Percentiles rank a stretch among this genome's conserved stretches.
These are phyloP conservation scores for Alloscopus bannaensis DNA, from an alignment of 2,888 invertebrate genomes.

Conservation along the genomic window DNA sequence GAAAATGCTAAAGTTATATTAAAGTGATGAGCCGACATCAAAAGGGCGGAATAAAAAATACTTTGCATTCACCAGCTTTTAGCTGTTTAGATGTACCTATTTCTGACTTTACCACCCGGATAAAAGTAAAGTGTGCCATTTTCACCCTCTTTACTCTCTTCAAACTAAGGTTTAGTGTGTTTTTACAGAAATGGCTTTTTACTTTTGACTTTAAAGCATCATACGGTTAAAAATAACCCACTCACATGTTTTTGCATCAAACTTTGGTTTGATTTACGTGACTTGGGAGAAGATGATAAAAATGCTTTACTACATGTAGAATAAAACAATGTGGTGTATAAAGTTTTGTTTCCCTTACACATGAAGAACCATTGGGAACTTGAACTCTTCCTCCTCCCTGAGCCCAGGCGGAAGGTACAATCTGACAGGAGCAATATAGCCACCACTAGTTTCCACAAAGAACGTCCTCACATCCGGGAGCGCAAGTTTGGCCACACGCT, in stretches of 20 bases:
- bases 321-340: not conserved
- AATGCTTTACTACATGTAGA: not conserved
- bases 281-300: not conserved
- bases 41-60: slow-evolving; percentile 15
- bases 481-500: slow-evolving; percentile 82
- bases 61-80: no score
- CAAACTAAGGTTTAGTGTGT: no score
- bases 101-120: no score
- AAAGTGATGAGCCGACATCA: slow-evolving; percentile 9
- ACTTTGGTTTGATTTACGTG: not conserved
- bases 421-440: slow-evolving; percentile 85
- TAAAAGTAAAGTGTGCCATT: no score
- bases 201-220: no score
- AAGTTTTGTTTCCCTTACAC: slow-evolving; percentile 81
- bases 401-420: slow-evolving; percentile 89
- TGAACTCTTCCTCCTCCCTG: slow-evolving; percentile 87
- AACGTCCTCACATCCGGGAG: slow-evolving; percentile 84
- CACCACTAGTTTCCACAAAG: slow-evolving; percentile 81
- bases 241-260: no score
- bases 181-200: no score
- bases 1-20: slow-evolving; percentile 6
- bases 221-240: no score
- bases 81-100: no score
- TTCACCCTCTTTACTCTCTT: no score
- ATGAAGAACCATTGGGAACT: slow-evolving; percentile 87